Conservation (phyloP, 2,797 vertebrate species). For the Brotogeris chrysoptera region DNA sequence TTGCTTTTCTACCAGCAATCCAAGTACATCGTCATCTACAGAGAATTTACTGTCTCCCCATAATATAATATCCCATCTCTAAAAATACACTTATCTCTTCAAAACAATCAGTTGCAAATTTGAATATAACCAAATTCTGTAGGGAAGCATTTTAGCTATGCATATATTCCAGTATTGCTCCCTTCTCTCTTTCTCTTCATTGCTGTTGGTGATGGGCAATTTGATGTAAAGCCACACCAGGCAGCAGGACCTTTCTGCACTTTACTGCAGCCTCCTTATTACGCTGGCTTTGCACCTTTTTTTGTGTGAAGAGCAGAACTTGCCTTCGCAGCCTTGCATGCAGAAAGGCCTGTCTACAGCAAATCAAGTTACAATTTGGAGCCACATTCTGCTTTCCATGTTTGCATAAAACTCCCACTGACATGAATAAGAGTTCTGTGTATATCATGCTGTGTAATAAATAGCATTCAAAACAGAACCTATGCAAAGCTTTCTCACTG, state of each 20-base stretch:
- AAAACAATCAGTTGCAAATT: constrained; percentile 30
- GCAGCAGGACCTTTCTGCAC: constrained; percentile 16
- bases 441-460: constrained; percentile 72
- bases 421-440: constrained; percentile 71
- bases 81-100: background rate
- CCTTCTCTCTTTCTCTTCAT: background rate
- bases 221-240: constrained; percentile 8
- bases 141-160: constrained; percentile 1
- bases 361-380: constrained; percentile 66
- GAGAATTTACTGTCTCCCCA: background rate
- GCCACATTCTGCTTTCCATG: constrained; percentile 63
- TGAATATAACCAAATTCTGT: constrained; percentile 14
- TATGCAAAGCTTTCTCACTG: constrained; percentile 66
- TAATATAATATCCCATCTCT: background rate
- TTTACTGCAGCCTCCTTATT: background rate
- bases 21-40: background rate
- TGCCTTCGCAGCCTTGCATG: constrained; percentile 34
- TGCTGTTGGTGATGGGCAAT: background rate
- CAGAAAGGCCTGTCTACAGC: constrained; percentile 60
- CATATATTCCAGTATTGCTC: background rate
- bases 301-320: constrained; percentile 43
- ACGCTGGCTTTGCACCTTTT: constrained; percentile 32
- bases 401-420: constrained; percentile 73
- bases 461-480: constrained; percentile 71
- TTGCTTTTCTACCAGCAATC: background rate